phyloP scores from a whole-genome alignment of 2,113 vertebrate genomes.

The Mystacornis crossleyi region DNA sequence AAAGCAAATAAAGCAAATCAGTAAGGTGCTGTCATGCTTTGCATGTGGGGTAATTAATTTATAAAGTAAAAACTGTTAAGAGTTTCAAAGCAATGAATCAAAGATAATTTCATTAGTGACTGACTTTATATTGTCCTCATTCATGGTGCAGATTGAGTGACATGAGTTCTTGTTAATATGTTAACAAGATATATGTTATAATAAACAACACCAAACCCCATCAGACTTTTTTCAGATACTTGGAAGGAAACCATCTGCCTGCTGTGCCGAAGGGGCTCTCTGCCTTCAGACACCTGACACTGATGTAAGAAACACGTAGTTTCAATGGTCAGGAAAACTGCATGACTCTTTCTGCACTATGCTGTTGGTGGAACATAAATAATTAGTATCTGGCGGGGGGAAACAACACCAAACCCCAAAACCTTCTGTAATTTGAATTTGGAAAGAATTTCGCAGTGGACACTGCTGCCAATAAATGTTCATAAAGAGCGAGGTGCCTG shows the following conservation, averaged over 20 bases:
- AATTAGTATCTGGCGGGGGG: not conserved
- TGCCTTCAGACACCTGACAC: slow-evolving; percentile 85
- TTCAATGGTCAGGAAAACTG: not conserved
- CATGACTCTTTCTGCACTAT: not conserved
- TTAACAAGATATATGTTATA: too few species aligned
- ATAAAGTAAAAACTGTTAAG: not conserved
- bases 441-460: not conserved
- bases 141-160: not conserved
- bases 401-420: not conserved
- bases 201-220: too few species aligned
- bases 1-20: not conserved
- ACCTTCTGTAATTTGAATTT: not conserved
- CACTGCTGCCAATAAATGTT: not conserved
- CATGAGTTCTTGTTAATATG: not conserved
- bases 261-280: slow-evolving; percentile 91
- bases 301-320: slow-evolving; percentile 79
- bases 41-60: not conserved
- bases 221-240: slow-evolving; percentile 85
- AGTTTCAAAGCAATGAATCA: not conserved
- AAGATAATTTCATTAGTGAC: not conserved
- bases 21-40: not conserved
- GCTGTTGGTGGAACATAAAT: not conserved
- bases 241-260: slow-evolving; percentile 94
- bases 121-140: not conserved
- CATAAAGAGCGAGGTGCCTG: not conserved